Conservation (phyloP, 2,888 invertebrate genomes). For the Thyatira batis region DNA sequence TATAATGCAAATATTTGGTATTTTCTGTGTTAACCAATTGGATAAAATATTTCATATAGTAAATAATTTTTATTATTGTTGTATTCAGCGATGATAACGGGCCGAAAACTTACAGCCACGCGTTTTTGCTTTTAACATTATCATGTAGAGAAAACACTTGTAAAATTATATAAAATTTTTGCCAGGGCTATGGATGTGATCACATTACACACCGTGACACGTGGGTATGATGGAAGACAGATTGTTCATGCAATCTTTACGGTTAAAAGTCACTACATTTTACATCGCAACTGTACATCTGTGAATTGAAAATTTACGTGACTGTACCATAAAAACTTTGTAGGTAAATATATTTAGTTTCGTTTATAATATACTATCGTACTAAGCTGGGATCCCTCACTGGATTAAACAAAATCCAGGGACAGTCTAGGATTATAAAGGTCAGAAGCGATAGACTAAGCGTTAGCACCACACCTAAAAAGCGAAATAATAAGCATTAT, state of each 20-base stretch:
- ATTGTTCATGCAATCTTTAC: conserved; percentile 52
- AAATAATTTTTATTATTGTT: too few species aligned
- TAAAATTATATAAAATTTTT: too few species aligned
- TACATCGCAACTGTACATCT: conserved; percentile 14
- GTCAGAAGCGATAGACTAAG: background rate
- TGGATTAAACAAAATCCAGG: background rate
- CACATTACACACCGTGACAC: conserved; percentile 8
- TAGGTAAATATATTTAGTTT: background rate
- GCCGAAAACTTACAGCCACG: too few species aligned
- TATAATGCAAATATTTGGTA: conserved; percentile 9
- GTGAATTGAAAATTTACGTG: conserved; percentile 2
- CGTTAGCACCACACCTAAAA: background rate
- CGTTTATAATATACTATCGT: background rate
- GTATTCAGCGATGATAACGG: too few species aligned
- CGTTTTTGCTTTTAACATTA: too few species aligned
- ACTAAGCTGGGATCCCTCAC: background rate
- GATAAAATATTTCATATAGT: too few species aligned
- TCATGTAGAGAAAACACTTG: too few species aligned
- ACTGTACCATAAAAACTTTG: background rate
- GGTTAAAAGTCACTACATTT: conserved; percentile 19
- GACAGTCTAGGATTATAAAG: background rate
- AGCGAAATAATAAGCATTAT: background rate
- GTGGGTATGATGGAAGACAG: conserved; percentile 54
- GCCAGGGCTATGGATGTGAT: background rate
- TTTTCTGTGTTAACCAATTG: too few species aligned